phyloP scores from a whole-genome alignment of 64 coral and sea anemone species.

The Hydrozoanthus tunicans region DNA sequence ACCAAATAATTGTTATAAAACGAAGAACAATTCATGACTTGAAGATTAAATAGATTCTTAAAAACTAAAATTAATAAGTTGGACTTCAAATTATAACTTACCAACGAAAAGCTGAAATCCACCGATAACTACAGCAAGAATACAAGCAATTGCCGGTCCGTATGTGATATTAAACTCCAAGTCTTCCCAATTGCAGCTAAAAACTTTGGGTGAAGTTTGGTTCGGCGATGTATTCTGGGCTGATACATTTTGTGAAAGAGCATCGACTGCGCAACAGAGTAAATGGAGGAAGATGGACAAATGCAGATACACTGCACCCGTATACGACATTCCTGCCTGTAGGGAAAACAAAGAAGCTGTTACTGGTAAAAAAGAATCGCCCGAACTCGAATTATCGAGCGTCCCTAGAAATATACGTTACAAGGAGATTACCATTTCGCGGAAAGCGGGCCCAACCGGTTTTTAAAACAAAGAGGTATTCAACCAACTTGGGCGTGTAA shows the following conservation, averaged over 20 bases:
- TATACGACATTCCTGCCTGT: neutral
- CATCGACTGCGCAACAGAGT: neutral
- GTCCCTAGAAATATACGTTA: neutral
- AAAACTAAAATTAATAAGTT: too few relatives aligned
- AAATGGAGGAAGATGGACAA: neutral
- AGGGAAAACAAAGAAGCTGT: neutral
- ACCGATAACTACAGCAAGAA: constrained; percentile 57
- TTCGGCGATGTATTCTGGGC: neutral
- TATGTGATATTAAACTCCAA: constrained; percentile 68
- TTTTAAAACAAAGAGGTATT: neutral
- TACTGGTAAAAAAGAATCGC: neutral
- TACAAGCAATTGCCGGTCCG: constrained; percentile 76
- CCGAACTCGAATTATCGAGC: neutral
- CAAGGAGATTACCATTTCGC: neutral
- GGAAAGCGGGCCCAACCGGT: neutral
- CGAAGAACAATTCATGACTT: neutral
- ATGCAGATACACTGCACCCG: neutral
- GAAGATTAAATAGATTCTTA: too few relatives aligned
- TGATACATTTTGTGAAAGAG: neutral
- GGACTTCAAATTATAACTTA: constrained; percentile 41
- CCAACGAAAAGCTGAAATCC: constrained; percentile 75
- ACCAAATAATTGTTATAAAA: neutral
- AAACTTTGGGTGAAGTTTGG: constrained; percentile 12
- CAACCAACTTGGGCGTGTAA: neutral
- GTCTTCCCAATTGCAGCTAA: constrained; percentile 78